Evolutionary conservation across 1,140 invertebrate genomes (phyloP).

Genomic region (Wasmannia auropunctata): DNA sequence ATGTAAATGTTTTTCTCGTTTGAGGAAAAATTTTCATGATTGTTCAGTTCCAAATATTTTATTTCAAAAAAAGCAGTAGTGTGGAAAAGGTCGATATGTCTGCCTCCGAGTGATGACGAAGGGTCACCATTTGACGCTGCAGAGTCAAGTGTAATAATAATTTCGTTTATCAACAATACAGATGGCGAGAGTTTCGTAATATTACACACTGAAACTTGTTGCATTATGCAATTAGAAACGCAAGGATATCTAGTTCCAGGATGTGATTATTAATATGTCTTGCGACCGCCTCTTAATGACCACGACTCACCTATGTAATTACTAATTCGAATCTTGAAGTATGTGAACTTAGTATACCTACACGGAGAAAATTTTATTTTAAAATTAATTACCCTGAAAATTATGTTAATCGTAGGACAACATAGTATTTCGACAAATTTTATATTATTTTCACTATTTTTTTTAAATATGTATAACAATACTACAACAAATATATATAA

Average conservation of each 20-base stretch:
- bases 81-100: background rate
- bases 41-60: background rate
- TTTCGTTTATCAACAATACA: constrained; percentile 16
- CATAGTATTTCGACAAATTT: too few relatives aligned
- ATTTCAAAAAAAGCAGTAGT: background rate
- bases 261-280: constrained; percentile 1
- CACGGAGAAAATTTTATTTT: too few relatives aligned
- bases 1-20: background rate
- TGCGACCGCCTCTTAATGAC: background rate
- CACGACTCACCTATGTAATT: background rate
- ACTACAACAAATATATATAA: too few relatives aligned
- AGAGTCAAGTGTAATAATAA: constrained; percentile 28
- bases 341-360: too few relatives aligned
- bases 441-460: too few relatives aligned
- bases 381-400: too few relatives aligned
- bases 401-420: too few relatives aligned
- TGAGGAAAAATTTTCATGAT: background rate
- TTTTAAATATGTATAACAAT: too few relatives aligned
- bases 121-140: too few relatives aligned
- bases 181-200: background rate
- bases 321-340: background rate
- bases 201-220: constrained; percentile 16
- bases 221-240: constrained; percentile 9
- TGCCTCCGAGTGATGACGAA: background rate
- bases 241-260: background rate